These are phyloP conservation scores for Piaya cayana DNA, from an alignment of 2,113 vertebrate genomes.

Conservation along the genomic window DNA sequence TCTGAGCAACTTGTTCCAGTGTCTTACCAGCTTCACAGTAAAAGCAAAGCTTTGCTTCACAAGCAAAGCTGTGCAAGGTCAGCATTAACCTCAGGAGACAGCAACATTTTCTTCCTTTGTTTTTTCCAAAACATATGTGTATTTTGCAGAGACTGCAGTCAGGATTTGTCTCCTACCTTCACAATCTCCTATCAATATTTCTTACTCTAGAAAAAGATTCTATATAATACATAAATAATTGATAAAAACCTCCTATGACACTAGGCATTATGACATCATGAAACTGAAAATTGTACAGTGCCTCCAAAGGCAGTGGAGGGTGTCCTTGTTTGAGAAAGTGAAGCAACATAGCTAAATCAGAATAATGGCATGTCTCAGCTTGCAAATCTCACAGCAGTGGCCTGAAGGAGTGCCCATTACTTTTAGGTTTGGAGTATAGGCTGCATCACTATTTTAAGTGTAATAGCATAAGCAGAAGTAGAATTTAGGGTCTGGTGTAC, in stretches of 20 bases:
- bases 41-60: not conserved
- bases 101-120: not conserved
- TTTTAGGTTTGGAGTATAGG: not conserved
- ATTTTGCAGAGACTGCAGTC: not conserved
- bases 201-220: not conserved
- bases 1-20: too few relatives aligned
- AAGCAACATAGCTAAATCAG: not conserved
- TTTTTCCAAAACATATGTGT: not conserved
- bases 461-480: not conserved
- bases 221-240: not conserved
- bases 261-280: fast-evolving
- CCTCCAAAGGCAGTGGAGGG: not conserved
- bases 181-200: not conserved
- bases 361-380: not conserved
- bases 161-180: not conserved
- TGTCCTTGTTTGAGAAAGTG: not conserved
- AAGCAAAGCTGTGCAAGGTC: not conserved
- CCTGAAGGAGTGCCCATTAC: not conserved
- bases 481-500: not conserved
- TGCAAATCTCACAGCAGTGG: not conserved
- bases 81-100: not conserved
- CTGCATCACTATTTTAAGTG: not conserved
- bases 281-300: not conserved
- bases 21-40: too few relatives aligned
- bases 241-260: not conserved